Percentiles rank a stretch among this genome's conserved stretches.
phyloP scores from a whole-genome alignment of 2,797 vertebrate species.

The Lacerta agilis region DNA sequence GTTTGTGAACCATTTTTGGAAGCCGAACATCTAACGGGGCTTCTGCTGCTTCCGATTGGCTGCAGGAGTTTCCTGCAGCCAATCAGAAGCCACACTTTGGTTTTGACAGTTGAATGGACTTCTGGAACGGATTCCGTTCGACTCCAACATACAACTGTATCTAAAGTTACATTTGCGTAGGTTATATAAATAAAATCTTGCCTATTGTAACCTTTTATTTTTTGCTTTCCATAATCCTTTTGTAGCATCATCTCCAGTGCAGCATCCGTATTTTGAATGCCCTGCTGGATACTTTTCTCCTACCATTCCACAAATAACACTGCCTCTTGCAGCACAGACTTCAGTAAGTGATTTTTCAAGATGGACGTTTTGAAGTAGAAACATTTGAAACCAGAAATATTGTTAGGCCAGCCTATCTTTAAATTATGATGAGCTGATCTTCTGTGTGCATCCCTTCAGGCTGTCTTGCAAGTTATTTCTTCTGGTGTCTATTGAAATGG shows the following conservation, averaged over 20 bases:
- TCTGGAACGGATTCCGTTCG: too few species aligned
- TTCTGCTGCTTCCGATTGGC: too few species aligned
- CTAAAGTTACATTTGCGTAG: neutral
- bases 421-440: neutral
- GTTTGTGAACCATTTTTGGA: too few species aligned
- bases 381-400: neutral
- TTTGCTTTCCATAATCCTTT: neutral
- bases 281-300: slow-evolving; percentile 76
- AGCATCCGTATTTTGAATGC: slow-evolving; percentile 77
- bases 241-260: slow-evolving; percentile 86
- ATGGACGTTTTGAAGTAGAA: neutral
- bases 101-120: too few species aligned
- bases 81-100: too few species aligned
- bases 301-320: slow-evolving; percentile 72
- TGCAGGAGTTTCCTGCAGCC: too few species aligned
- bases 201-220: neutral
- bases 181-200: neutral
- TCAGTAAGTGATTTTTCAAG: slow-evolving; percentile 78
- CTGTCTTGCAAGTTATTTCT: neutral
- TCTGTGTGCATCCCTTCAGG: neutral
- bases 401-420: neutral
- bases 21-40: too few species aligned
- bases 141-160: too few species aligned
- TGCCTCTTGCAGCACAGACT: slow-evolving; percentile 78
- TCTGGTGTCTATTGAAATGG: neutral